Conservation (phyloP, 2,113 vertebrate species). For the Elaphurus davidianus region DNA sequence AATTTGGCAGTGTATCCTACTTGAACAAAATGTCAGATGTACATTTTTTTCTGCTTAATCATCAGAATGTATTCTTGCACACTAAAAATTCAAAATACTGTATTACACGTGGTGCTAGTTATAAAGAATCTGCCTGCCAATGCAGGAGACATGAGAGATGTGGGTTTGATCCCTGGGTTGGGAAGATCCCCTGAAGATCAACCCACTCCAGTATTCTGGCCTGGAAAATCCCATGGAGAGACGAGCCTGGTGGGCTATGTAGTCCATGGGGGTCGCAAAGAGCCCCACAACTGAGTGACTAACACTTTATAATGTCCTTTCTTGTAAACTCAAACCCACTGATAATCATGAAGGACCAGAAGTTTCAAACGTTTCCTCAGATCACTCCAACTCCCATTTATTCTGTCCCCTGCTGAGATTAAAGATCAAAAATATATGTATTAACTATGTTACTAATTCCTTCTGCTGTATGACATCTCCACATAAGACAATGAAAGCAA, state of each 20-base stretch:
- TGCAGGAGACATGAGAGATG: not conserved
- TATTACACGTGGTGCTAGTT: not conserved
- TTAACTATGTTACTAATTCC: not conserved
- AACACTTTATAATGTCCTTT: not conserved
- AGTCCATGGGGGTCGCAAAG: not conserved
- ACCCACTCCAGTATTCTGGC: not conserved
- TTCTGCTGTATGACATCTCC: not conserved
- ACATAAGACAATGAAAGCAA: not conserved
- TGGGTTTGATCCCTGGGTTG: not conserved
- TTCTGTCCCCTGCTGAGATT: not conserved
- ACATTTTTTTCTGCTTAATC: constrained; percentile 23
- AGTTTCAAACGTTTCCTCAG: not conserved
- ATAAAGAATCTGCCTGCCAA: not conserved
- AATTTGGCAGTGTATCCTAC: not conserved
- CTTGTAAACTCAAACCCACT: not conserved
- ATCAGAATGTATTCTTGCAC: not conserved
- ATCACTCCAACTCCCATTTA: not conserved
- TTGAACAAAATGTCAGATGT: constrained; percentile 28
- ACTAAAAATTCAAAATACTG: constrained; percentile 3
- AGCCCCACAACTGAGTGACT: not conserved
- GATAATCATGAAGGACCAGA: not conserved
- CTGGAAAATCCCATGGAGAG: not conserved
- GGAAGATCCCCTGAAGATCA: not conserved
- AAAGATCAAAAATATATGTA: not conserved
- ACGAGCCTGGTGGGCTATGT: not conserved